These are phyloP conservation scores for Brachystomella parvula DNA, from an alignment of 1,140 invertebrate genomes.

Conservation along the genomic window DNA sequence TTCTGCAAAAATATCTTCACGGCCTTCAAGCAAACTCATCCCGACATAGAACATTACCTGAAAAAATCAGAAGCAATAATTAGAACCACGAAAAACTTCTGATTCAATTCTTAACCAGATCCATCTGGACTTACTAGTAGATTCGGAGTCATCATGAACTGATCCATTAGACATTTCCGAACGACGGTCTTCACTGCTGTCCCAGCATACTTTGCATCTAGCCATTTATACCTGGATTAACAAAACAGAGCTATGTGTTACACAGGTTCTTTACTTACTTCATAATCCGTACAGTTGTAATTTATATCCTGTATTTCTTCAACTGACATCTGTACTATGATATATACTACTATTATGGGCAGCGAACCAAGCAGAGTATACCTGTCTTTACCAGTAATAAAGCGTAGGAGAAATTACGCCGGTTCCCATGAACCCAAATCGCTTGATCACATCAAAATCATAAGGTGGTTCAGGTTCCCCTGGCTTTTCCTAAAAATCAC, in stretches of 20 bases:
- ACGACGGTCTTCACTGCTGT: slow-evolving; percentile 54
- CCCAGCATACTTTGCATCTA: slow-evolving; percentile 61
- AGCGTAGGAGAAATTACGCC: slow-evolving; percentile 53
- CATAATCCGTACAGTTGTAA: no score
- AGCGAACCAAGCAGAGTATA: no score
- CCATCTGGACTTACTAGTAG: no score
- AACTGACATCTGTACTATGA: no score
- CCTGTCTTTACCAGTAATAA: slow-evolving; percentile 51
- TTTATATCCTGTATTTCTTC: no score
- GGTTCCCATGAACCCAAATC: slow-evolving; percentile 56
- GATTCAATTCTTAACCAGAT: slow-evolving; percentile 45
- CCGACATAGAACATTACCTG: slow-evolving; percentile 60
- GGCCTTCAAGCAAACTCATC: slow-evolving; percentile 62
- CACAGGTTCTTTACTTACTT: no score
- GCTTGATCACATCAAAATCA: slow-evolving; percentile 48
- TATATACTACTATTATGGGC: no score
- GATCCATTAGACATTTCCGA: slow-evolving; percentile 65
- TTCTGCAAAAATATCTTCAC: slow-evolving; percentile 58
- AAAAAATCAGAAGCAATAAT: slow-evolving; percentile 40
- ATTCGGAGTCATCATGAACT: slow-evolving; percentile 66
- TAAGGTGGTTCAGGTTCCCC: slow-evolving; percentile 44
- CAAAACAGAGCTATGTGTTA: no score
- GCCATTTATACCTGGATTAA: slow-evolving; percentile 63
- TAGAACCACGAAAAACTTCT: slow-evolving; percentile 35
- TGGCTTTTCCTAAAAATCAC: slow-evolving; percentile 40